Conservation (phyloP, 2,888 invertebrate species). For the Lepidocyrtoides sp. region DNA sequence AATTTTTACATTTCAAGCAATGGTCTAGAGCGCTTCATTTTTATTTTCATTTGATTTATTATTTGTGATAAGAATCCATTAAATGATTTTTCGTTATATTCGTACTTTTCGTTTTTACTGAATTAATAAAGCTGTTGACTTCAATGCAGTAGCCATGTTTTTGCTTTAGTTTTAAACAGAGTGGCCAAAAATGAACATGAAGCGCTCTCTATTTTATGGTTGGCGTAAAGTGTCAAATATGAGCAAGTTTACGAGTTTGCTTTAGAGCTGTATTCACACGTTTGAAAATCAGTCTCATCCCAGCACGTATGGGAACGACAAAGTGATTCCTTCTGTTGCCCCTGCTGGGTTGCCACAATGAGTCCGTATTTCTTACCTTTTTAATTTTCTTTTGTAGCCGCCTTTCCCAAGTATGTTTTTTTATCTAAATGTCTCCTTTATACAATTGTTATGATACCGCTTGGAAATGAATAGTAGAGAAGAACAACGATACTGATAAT, state of each 20-base stretch:
- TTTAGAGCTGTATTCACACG: constrained; percentile 49
- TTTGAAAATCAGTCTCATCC: constrained; percentile 46
- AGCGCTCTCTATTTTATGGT: constrained; percentile 62
- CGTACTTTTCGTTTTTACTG: no score
- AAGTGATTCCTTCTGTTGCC: constrained; percentile 77
- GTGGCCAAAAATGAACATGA: constrained; percentile 20
- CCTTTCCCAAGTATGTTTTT: constrained; percentile 76
- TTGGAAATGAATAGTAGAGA: constrained; percentile 11
- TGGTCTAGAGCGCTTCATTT: no score
- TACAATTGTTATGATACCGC: constrained; percentile 35
- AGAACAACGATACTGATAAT: background rate
- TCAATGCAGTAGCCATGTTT: no score
- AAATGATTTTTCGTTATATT: no score
- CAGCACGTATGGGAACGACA: constrained; percentile 54
- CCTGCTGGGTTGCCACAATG: constrained; percentile 85
- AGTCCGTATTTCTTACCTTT: constrained; percentile 78
- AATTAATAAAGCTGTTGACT: no score
- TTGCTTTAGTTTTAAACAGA: no score
- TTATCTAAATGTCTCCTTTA: constrained; percentile 82
- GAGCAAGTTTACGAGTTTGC: constrained; percentile 57
- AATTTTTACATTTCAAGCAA: no score
- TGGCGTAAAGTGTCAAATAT: constrained; percentile 63
- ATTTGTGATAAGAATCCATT: no score
- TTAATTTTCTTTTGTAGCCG: constrained; percentile 84
- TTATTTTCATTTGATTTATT: no score